A percentile compares a stretch with the other conserved stretches of the same genome.
Conservation (phyloP, 2,888 invertebrate species). For the Lochmaea capreae region DNA sequence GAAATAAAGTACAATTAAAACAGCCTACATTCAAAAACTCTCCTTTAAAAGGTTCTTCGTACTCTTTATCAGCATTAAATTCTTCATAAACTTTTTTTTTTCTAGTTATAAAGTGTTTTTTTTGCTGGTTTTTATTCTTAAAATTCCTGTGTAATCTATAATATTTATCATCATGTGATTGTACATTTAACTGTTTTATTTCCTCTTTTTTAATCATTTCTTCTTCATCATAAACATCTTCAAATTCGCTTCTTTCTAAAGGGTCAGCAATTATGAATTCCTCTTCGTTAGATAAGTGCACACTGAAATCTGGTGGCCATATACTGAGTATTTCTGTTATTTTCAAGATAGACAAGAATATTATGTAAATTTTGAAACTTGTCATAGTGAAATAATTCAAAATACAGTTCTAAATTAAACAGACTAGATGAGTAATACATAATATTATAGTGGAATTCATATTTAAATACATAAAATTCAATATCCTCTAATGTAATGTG, state of each 20-base stretch:
- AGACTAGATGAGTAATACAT: too few species aligned
- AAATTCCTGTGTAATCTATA: conserved; percentile 45
- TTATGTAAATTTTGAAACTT: not conserved
- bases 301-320: conserved; percentile 62
- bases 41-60: conserved; percentile 53
- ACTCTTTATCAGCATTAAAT: conserved; percentile 53
- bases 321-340: conserved; percentile 40
- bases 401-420: not conserved
- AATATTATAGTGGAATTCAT: too few species aligned
- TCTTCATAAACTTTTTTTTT: conserved; percentile 47
- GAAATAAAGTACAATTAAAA: not conserved
- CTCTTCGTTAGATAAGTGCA: conserved; percentile 60
- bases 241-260: conserved; percentile 60
- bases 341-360: conserved; percentile 11
- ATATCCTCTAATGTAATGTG: too few species aligned
- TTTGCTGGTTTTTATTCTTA: conserved; percentile 2
- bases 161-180: conserved; percentile 43
- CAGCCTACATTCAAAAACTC: conserved; percentile 40
- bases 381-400: not conserved
- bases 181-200: conserved; percentile 36
- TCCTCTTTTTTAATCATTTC: conserved; percentile 56
- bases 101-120: conserved; percentile 7
- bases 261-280: conserved; percentile 61
- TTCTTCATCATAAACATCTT: conserved; percentile 63
- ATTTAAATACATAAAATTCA: too few species aligned